Conservation (phyloP, 2,113 vertebrate genomes). For the Mystacornis crossleyi region DNA sequence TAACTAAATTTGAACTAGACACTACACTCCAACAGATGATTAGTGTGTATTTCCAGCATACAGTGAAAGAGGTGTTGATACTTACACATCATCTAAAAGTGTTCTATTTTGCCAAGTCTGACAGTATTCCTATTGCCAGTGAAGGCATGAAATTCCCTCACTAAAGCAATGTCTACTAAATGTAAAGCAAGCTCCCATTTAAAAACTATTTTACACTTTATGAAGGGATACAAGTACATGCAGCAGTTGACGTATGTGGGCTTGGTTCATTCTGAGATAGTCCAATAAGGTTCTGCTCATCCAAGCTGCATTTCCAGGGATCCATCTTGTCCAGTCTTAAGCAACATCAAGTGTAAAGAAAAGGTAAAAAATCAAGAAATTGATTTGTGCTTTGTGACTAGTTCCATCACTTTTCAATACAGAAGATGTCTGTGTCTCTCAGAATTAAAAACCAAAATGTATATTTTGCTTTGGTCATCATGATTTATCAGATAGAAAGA, state of each 20-base stretch:
- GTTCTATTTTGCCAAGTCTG: background rate
- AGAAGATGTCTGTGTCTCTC: background rate
- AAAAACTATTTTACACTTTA: background rate
- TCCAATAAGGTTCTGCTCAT: background rate
- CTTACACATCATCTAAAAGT: background rate
- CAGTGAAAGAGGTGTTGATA: background rate
- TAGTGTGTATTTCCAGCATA: background rate
- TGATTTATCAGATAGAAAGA: background rate
- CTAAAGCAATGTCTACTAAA: background rate
- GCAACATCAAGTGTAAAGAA: background rate
- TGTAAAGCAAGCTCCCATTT: background rate
- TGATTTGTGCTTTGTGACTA: background rate
- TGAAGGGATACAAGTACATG: background rate
- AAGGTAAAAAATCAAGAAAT: background rate
- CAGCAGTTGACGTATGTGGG: accelerated
- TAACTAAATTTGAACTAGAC: background rate
- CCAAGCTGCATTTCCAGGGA: background rate
- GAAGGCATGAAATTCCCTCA: background rate
- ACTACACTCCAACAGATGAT: background rate
- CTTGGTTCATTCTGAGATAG: background rate
- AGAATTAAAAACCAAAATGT: background rate
- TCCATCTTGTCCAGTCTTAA: background rate
- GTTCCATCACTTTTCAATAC: background rate
- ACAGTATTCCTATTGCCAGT: background rate
- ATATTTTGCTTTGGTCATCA: background rate